Evolutionary conservation across 1,140 invertebrate genomes (phyloP).

Genomic region (Stegodyphus dumicola): DNA sequence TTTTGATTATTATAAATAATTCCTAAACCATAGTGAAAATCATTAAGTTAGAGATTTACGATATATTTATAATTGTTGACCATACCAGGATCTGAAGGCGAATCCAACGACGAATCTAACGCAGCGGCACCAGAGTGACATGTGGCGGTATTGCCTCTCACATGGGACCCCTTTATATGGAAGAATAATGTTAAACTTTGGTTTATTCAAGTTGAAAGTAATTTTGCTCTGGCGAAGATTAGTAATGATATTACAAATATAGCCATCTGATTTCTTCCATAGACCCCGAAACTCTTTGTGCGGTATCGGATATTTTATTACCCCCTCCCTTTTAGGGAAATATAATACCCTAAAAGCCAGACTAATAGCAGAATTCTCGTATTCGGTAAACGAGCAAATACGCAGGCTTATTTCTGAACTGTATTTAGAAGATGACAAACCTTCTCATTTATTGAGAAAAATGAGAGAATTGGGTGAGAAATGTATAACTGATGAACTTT

Average conservation of each 20-base stretch:
- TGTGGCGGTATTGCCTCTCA: too few relatives aligned
- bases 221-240: not conserved
- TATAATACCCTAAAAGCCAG: not conserved
- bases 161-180: too few relatives aligned
- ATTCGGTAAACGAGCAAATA: not conserved
- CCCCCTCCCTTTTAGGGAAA: not conserved
- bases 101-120: too few relatives aligned
- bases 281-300: not conserved
- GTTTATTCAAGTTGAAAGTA: not conserved
- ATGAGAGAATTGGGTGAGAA: not conserved
- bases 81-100: too few relatives aligned
- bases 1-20: too few relatives aligned
- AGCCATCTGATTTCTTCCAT: not conserved
- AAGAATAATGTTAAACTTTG: conserved; percentile 1
- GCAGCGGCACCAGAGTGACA: too few relatives aligned
- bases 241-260: not conserved
- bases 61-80: too few relatives aligned
- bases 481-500: not conserved
- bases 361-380: too few relatives aligned
- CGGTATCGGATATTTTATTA: not conserved
- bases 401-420: not conserved
- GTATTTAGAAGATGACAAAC: not conserved
- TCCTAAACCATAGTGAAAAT: too few relatives aligned
- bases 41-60: too few relatives aligned
- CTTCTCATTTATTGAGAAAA: not conserved